Evolutionary conservation across 2,797 vertebrate species (phyloP).

Genomic region (Hemibagrus guttatus): DNA sequence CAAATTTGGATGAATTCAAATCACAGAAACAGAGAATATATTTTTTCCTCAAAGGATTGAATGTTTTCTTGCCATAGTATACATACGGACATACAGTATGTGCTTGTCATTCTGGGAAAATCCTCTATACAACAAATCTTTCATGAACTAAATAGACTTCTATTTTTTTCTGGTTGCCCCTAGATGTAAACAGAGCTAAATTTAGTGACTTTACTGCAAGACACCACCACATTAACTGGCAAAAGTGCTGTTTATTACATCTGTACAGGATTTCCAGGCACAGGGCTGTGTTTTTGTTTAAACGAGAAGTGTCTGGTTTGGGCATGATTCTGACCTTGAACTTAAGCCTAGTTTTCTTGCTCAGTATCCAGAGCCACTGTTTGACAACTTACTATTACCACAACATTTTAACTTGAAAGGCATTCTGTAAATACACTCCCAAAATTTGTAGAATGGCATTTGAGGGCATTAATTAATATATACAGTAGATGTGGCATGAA

Average conservation of each 20-base stretch:
- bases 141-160: background rate
- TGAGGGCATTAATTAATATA: background rate
- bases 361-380: background rate
- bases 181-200: background rate
- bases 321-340: background rate
- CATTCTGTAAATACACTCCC: background rate
- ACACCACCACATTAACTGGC: background rate
- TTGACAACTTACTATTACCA: background rate
- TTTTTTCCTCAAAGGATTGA: background rate
- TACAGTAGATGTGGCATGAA: background rate
- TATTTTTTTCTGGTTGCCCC: background rate
- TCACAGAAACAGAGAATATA: background rate
- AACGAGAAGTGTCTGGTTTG: background rate
- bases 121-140: background rate
- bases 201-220: background rate
- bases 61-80: background rate
- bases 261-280: background rate
- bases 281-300: background rate
- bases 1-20: background rate
- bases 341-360: background rate
- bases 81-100: background rate
- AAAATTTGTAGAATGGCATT: background rate
- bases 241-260: background rate
- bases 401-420: background rate
- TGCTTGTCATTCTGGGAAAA: background rate